These are phyloP conservation scores for Malacoraja senta DNA, from an alignment of 2,797 vertebrate species.

Conservation along the genomic window DNA sequence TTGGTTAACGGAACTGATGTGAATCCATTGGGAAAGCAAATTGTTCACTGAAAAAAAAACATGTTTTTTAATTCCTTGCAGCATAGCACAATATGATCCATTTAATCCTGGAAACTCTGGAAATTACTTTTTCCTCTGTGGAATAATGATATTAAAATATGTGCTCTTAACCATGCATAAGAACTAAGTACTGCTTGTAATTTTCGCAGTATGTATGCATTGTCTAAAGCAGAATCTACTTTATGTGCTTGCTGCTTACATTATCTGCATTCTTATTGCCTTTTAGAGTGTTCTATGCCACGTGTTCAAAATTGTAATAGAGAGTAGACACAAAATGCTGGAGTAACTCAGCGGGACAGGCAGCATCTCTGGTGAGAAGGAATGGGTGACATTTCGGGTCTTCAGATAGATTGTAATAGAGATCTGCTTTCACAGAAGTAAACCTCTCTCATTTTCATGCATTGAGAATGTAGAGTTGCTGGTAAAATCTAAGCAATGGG, in stretches of 20 bases:
- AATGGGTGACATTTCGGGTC: no score
- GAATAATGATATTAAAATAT: slow-evolving; percentile 27
- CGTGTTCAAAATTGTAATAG: neutral
- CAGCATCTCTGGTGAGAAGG: no score
- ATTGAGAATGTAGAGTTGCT: neutral
- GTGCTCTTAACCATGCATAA: neutral
- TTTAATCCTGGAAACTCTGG: slow-evolving; percentile 20
- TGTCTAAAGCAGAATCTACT: neutral
- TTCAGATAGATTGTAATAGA: neutral
- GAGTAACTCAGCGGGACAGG: no score
- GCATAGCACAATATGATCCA: slow-evolving; percentile 4
- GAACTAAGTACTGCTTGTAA: neutral
- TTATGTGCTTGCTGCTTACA: neutral
- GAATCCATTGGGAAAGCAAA: slow-evolving; percentile 19
- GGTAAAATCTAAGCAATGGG: neutral
- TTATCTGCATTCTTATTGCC: neutral
- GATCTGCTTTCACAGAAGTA: neutral
- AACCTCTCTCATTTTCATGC: neutral
- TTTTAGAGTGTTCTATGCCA: neutral
- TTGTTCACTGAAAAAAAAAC: slow-evolving; percentile 6
- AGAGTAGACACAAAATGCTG: neutral
- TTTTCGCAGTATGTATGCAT: neutral
- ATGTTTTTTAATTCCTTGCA: slow-evolving; percentile 12
- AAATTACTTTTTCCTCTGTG: neutral
- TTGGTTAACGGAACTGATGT: neutral